Conservation (phyloP, 2,797 vertebrate species). For the Kryptopterus vitreolus region DNA sequence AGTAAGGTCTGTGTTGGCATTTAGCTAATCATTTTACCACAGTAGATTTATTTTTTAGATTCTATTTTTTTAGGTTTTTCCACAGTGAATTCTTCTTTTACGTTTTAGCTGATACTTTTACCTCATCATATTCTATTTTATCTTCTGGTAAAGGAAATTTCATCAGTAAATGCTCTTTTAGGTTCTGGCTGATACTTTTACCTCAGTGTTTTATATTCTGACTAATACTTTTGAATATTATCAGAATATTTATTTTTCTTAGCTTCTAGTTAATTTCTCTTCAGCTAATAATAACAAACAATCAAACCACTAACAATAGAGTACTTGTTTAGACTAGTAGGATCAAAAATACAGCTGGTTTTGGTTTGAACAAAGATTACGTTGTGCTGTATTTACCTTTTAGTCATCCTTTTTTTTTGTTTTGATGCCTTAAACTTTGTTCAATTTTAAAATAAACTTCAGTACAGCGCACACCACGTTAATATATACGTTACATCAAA, state of each 20-base stretch:
- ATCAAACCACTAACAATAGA: too few relatives aligned
- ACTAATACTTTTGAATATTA: neutral
- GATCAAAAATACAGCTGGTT: neutral
- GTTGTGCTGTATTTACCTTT: neutral
- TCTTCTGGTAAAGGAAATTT: neutral
- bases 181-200: neutral
- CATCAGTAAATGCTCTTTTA: neutral
- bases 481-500: slow-evolving; percentile 28
- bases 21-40: neutral
- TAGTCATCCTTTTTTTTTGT: neutral
- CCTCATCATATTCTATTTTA: neutral
- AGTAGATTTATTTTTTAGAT: neutral
- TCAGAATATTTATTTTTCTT: neutral
- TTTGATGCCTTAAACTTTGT: slow-evolving; percentile 2
- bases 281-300: too few relatives aligned
- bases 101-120: neutral
- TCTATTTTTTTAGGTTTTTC: neutral
- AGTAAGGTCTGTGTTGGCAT: neutral
- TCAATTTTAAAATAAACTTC: slow-evolving; percentile 25
- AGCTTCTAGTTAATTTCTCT: neutral
- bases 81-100: neutral
- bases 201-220: neutral
- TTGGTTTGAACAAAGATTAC: neutral
- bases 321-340: too few relatives aligned
- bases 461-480: neutral